Percentiles rank a stretch among this genome's conserved stretches.
These are phyloP conservation scores for Zoanthus solanderi DNA, from an alignment of 92 coral and sea anemone species.

Conservation along the genomic window DNA sequence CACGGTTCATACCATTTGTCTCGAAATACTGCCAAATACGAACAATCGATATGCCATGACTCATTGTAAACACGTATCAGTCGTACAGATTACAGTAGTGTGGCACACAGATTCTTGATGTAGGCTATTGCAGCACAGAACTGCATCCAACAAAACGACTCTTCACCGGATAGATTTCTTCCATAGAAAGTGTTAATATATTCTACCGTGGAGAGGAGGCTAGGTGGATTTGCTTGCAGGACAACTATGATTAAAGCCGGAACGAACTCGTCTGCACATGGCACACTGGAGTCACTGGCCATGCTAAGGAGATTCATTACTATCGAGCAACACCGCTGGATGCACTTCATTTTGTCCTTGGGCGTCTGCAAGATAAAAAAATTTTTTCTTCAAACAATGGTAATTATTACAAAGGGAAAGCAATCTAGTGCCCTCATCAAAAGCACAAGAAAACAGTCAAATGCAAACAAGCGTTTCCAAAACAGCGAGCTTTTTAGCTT, in stretches of 20 bases:
- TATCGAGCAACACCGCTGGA: slow-evolving; percentile 96
- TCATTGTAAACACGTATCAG: background rate
- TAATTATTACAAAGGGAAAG: background rate
- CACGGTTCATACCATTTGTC: background rate
- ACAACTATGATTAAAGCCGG: slow-evolving; percentile 95
- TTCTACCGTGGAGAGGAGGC: slow-evolving; percentile 95
- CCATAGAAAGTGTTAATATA: slow-evolving; percentile 88
- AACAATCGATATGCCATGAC: too few relatives aligned
- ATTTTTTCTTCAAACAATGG: background rate
- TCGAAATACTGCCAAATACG: too few relatives aligned
- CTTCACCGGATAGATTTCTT: slow-evolving; percentile 89
- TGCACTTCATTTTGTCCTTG: slow-evolving; percentile 96
- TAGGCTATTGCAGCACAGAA: slow-evolving; percentile 94
- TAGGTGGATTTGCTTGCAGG: slow-evolving; percentile 93
- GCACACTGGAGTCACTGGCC: slow-evolving; percentile 89
- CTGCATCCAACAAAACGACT: slow-evolving; percentile 99
- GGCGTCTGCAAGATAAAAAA: slow-evolving; percentile 78
- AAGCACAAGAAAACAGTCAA: background rate
- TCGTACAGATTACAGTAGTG: slow-evolving; percentile 6
- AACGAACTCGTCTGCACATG: slow-evolving; percentile 97
- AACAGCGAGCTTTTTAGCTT: background rate
- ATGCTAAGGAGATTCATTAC: slow-evolving; percentile 95
- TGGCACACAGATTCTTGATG: slow-evolving; percentile 76
- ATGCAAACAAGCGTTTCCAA: background rate
- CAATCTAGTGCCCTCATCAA: background rate